phyloP scores from a whole-genome alignment of 2,113 vertebrate genomes.

The Meriones unguiculatus region DNA sequence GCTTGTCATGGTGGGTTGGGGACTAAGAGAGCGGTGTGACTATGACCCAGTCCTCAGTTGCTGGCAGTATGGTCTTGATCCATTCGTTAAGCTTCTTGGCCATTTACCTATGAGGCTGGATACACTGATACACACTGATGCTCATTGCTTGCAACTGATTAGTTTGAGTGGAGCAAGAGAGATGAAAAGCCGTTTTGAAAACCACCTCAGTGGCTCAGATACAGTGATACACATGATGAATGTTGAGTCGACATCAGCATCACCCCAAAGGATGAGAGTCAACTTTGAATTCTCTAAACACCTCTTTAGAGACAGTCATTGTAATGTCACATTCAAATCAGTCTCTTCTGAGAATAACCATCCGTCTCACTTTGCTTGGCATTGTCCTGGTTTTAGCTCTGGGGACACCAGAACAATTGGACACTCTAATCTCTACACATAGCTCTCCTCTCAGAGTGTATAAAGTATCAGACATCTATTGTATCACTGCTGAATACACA shows the following conservation, averaged over 20 bases:
- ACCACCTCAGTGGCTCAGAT: not conserved
- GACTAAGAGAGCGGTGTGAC: not conserved
- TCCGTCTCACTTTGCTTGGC: not conserved
- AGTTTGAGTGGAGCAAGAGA: not conserved
- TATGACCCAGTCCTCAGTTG: fast-evolving
- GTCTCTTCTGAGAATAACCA: too few relatives aligned
- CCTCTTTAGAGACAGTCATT: not conserved
- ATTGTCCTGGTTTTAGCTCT: not conserved
- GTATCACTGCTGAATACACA: not conserved
- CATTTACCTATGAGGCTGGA: not conserved
- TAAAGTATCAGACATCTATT: not conserved
- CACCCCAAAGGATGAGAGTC: too few relatives aligned
- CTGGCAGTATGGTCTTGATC: not conserved
- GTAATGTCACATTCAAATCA: not conserved
- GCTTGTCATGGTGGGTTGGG: not conserved
- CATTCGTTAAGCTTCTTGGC: not conserved
- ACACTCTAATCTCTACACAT: not conserved
- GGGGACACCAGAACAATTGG: not conserved
- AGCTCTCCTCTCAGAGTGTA: not conserved
- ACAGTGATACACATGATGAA: not conserved
- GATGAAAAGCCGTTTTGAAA: not conserved
- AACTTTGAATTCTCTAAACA: not conserved
- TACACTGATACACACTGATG: not conserved
- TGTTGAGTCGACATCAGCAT: too few relatives aligned
- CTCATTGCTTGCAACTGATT: not conserved